phyloP scores from a whole-genome alignment of 2,113 vertebrate species.

The Mystacornis crossleyi region DNA sequence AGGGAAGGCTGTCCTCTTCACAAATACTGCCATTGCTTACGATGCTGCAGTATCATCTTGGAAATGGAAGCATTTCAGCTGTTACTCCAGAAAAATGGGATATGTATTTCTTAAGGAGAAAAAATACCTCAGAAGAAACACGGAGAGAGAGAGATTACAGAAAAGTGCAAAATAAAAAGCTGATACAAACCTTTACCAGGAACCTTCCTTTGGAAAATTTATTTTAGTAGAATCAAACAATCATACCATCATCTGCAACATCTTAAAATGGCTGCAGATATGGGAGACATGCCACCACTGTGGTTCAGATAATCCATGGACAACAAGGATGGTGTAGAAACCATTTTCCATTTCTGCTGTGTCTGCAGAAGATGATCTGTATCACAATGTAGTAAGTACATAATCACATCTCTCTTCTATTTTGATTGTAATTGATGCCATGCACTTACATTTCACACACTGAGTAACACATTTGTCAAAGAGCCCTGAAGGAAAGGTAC shows the following conservation, averaged over 20 bases:
- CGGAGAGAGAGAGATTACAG: not conserved
- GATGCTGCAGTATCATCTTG: not conserved
- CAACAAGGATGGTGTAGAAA: not conserved
- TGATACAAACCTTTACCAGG: not conserved
- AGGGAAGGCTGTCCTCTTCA: not conserved
- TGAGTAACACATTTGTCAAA: not conserved
- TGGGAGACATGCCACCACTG: not conserved
- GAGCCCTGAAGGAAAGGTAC: not conserved
- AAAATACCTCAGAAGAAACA: not conserved
- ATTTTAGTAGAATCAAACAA: not conserved
- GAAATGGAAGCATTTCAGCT: not conserved
- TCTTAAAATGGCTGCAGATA: not conserved
- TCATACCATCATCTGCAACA: not conserved
- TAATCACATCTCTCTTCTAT: not conserved
- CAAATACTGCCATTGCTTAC: not conserved
- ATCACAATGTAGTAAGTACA: no score
- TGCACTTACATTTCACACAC: not conserved
- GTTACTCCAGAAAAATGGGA: not conserved
- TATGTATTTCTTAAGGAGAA: not conserved
- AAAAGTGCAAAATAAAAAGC: not conserved
- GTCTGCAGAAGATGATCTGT: not conserved
- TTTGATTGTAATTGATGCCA: not conserved
- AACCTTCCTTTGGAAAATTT: not conserved
- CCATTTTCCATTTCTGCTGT: not conserved
- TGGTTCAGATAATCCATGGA: not conserved